Base-by-base conservation (phyloP, 2,113 vertebrate species). In the Dinomys branickii region DNA sequence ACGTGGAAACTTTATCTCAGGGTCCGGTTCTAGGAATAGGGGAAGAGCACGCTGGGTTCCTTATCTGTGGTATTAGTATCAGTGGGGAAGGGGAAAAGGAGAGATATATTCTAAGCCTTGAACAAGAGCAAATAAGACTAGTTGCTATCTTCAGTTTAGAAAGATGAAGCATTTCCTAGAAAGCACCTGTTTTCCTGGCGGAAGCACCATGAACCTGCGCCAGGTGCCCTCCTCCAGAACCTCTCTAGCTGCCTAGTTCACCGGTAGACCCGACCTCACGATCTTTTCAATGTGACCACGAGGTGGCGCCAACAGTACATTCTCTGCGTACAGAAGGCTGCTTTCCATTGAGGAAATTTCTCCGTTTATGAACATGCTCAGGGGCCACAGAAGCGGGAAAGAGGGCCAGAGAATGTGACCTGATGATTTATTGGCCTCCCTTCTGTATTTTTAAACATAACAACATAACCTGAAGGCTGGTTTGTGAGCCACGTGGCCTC, bases 271-370 rank as follows among this genome's bases (percentile, higher is more conserved):
- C 35, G 50, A 61, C 16, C 6, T 26, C 52, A 77, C 52, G 26
- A 16, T 73, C 90, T 61, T 94, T 59, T 94, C 69, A 90, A 5
- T 30, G 10, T 3, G 1, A 85, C 96, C 96, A 97, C 77, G 47
- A 97, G 97, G 88, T 97, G 97, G 77, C 90, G 88, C 41, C 58
- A 90, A 69, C 5, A n/a, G 44, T 30, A 35, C 92, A 73, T 58
- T 85, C 9, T 44, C 78, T 73, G 38, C 19, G 16, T 61, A 78
- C 92, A 20, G 5, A 50, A 35, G 63, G 17, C 38, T 54, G 1
- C n/a, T 59, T 41, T 44, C 7, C 1, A 12, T 52, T 10, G n/a
- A 50, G 73, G 5, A 1, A 2, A 26, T 30, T 3, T 77, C 50
- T 14, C 90, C 26, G 10, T 44, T 54, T 59, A 24, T 16, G 65